Percentiles rank a stretch among this genome's conserved stretches.
phyloP scores from a whole-genome alignment of 2,113 vertebrate species.

The Greenwoodochromis staneri region DNA sequence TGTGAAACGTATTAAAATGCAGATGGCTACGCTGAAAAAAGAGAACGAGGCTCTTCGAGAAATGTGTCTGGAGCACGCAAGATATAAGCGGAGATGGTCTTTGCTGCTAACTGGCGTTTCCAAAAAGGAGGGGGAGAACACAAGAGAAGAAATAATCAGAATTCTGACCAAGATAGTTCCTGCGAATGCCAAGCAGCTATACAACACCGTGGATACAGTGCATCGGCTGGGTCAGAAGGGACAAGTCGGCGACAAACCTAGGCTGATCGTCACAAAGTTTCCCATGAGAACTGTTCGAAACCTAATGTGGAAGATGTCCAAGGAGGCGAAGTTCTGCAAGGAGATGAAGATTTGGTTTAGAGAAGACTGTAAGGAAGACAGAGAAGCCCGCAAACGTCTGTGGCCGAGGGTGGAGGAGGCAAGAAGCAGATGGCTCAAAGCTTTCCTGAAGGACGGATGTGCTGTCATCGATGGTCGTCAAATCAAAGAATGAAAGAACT shows the following conservation, averaged over 20 bases:
- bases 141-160: neutral
- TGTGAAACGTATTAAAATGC: neutral
- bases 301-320: neutral
- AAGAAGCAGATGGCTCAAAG: neutral
- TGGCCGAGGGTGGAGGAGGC: neutral
- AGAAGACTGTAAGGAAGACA: neutral
- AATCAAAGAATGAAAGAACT: neutral
- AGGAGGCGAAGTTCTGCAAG: neutral
- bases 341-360: neutral
- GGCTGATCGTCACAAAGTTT: neutral
- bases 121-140: neutral
- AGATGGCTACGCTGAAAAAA: neutral
- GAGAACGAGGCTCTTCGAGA: neutral
- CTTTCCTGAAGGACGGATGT: neutral
- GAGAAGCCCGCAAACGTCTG: neutral
- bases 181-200: rapidly evolving
- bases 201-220: neutral
- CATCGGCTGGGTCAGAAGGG: neutral
- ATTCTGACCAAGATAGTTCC: neutral
- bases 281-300: rapidly evolving
- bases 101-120: neutral
- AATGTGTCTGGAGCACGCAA: rapidly evolving
- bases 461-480: neutral
- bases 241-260: rapidly evolving
- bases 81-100: neutral